Evolutionary conservation across 2,888 invertebrate species (phyloP), one percentile per base, ranked within the genome.

Genomic region (Allacma fusca): DNA sequence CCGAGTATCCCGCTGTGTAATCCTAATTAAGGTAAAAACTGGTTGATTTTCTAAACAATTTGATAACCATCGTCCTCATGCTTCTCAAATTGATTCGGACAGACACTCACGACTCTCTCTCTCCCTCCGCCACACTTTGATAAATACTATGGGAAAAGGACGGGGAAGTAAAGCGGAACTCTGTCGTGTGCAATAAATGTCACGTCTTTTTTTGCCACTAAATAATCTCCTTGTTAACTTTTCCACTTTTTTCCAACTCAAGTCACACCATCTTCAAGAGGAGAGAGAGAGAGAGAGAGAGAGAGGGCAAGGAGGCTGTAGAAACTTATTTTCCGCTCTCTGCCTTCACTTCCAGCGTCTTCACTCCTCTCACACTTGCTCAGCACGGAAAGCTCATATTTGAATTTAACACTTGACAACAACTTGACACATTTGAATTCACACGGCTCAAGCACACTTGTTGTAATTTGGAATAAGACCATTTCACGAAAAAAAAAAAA

Each of bases 101-200:
- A 50, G 50, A 50, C 50, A 50, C 50, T 50, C 50, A 50, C 50
- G 50, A 19, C n/a, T 50, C 50, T 50, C 50, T 50, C n/a, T 50
- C n/a, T 50, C 50, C 16, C 50, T 50, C n/a, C 19, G 5, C n/a
- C 50, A 50, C n/a, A 50, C 16, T 50, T 50, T 50, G 5, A 50
- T 12, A 50, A 50, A 50, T n/a, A 50, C 19, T 50, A 13, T 50
- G 50, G 19, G 50, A 50, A 50, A 50, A 1, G n/a, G 19, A 16
- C 16, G 16, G 50, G 50, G n/a, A n/a, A 50, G n/a, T 19, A 13
- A 50, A 50, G 50, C 50, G 50, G 50, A 50, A 50, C 50, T 9
- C 50, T 50, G 16, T 50, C 50, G 50, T 50, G 50, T 50, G 16
- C 50, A 50, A 50, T 50, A 50, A 50, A 50, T 50, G 50, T 50